Evolutionary conservation across 2,888 invertebrate genomes (phyloP), one percentile per base, ranked within the genome.

Genomic region (Heteromyza rotundicornis): DNA sequence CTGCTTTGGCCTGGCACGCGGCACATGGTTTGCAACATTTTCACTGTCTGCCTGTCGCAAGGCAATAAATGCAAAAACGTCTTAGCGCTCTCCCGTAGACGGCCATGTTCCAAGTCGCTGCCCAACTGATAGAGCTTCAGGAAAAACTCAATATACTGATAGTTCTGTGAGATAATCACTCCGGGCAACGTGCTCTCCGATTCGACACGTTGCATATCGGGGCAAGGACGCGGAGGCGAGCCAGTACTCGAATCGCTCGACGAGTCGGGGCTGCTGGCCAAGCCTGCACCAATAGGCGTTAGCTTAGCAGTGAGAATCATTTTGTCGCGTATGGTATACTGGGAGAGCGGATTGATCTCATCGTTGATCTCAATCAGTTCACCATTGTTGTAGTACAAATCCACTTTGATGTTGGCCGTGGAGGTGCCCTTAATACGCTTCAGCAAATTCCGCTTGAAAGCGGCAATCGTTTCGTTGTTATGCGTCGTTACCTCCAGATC

Each of bases 171-270:
- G 86, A 97, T 94, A 55, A 95, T 93, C 73, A 96, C 95, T 62
- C 97, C 96, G 12, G 97, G 97, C 70, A 98, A 84, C 68, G 90
- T 90, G 77, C 90, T 91, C 84, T 98, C 98, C 0, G 93, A 92
- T 76, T 95, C 94, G 17, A 89, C 83, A 74, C 90, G 91, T 51
- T 91, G 89, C 65, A 90, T 89, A 80, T 92, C 92, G 2, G 80
- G 80, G 72, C 92, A 92, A 0, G 92, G 90, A 78, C 93, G 88
- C 68, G 94, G 95, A 1, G 96, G 96, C 1, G 96, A 96, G 2
- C 95, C 94, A 2, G 95, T 93, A 60, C 96, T 96, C 70, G 96
- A 96, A 81, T 97, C 97, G 61, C 95, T 95, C 76, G 95, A 95
- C 60, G 95, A 95, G 79, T 97, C 98, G 59, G 94, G 94, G 62